Evolutionary conservation across 2,888 invertebrate genomes (phyloP).

Genomic region (Drosophila longiperda): DNA sequence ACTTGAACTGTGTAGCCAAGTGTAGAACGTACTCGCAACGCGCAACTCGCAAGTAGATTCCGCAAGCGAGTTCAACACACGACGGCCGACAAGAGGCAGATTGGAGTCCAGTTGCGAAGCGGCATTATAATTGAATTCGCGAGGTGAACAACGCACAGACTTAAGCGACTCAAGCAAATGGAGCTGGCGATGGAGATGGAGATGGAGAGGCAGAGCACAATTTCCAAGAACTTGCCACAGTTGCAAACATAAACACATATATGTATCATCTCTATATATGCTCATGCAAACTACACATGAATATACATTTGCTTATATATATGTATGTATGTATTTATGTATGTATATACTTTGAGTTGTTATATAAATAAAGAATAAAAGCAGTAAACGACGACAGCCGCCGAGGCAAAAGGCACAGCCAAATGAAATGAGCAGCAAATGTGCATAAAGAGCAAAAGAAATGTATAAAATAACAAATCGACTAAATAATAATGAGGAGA

Average conservation of each 20-base stretch:
- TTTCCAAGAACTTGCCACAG: constrained; percentile 69
- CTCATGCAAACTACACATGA: constrained; percentile 5
- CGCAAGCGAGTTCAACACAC: constrained; percentile 54
- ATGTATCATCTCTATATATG: not conserved
- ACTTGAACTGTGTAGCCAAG: constrained; percentile 49
- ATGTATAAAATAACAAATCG: constrained; percentile 46
- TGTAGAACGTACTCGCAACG: constrained; percentile 35
- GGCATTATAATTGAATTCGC: constrained; percentile 79
- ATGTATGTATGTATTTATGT: not conserved
- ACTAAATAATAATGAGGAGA: constrained; percentile 49
- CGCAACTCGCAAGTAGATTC: constrained; percentile 11
- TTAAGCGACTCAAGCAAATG: constrained; percentile 36
- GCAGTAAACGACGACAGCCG: constrained; percentile 54
- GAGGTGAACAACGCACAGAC: constrained; percentile 63
- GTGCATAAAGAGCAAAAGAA: constrained; percentile 19
- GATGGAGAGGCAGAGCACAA: constrained; percentile 45
- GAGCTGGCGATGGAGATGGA: constrained; percentile 46
- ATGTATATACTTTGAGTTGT: constrained; percentile 22
- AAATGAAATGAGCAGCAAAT: constrained; percentile 54
- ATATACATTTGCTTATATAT: constrained; percentile 29
- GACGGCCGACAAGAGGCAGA: constrained; percentile 12
- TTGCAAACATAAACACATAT: constrained; percentile 21
- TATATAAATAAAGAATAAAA: constrained; percentile 61
- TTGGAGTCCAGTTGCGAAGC: constrained; percentile 42
- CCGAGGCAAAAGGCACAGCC: constrained; percentile 41